Evolutionary conservation across 2,888 invertebrate genomes (phyloP), one percentile per base, ranked within the genome.

Genomic region (Keiferia lycopersicella): DNA sequence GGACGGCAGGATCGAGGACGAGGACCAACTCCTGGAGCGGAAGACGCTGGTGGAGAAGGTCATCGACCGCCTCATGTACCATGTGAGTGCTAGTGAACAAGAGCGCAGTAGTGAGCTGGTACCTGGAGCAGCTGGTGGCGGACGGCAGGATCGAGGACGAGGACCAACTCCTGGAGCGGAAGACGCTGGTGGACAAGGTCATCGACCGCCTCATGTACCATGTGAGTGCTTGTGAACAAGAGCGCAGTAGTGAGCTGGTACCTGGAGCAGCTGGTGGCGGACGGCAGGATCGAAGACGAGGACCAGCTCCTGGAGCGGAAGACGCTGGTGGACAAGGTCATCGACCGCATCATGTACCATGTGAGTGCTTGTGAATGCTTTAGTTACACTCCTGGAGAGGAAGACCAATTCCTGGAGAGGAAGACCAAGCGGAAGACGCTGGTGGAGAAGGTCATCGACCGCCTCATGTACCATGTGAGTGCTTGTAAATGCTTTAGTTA

Each of bases 371-470:
- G 12, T 8, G 88, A n/a, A n/a, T n/a, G n/a, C n/a, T n/a, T n/a
- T n/a, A n/a, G n/a, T n/a, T n/a, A 87, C 0, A 76, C 80, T 30
- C 96, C 99, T 67, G 98, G 99, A 76, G 94, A 94, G 0, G 99
- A 99, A 81, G 96, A 96, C 20, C 98, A 99, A 74, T 88, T 99
- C 41, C 84, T 98, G 0, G 96, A 98, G 76, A 94, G 96, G 78
- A 99, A 98, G 87, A 94, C 94, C 0, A 96, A 98, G 76, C 94
- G 96, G 78, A 99, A 98, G 87, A 94, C 94, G 14, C 89, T 99
- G 26, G 95, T 98, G 26, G 98, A 99, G 82, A 98, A 98, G 91
- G 96, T 99, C 64, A 95, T 99, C 64, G 97, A 98, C 81, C 93
- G 99, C 65, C 94, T 98, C 22, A 96, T 96, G 79, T 96, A 96